Percentiles rank a stretch among this genome's conserved stretches.
These are phyloP conservation scores for Nemoura dubitans DNA, from an alignment of 2,888 invertebrate genomes.

Conservation along the genomic window DNA sequence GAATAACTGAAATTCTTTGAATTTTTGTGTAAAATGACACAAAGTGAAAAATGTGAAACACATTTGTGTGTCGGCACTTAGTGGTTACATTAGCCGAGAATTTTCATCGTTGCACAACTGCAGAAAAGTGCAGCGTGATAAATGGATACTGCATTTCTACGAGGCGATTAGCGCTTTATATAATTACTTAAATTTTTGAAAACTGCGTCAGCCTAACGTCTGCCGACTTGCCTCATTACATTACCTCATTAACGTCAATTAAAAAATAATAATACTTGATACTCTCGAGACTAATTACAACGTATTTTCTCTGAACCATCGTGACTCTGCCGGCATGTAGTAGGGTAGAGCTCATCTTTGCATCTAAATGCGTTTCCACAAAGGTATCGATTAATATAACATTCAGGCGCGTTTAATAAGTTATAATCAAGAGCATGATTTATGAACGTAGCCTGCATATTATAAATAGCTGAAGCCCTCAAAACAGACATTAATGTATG, in stretches of 20 bases:
- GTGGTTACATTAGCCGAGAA: too few relatives aligned
- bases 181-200: too few relatives aligned
- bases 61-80: neutral
- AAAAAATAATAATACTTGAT: too few relatives aligned
- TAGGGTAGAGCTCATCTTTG: neutral
- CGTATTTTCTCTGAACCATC: too few relatives aligned
- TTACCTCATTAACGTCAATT: too few relatives aligned
- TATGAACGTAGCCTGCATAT: neutral
- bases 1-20: neutral
- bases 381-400: neutral
- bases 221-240: too few relatives aligned
- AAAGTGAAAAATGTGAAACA: neutral
- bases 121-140: neutral
- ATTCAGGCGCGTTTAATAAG: neutral
- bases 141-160: neutral
- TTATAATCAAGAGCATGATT: neutral
- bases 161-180: too few relatives aligned
- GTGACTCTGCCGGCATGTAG: too few relatives aligned
- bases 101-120: neutral
- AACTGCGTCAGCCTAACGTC: too few relatives aligned
- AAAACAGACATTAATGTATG: neutral
- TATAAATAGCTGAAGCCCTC: neutral
- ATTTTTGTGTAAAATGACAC: neutral
- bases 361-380: neutral
- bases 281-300: too few relatives aligned